phyloP scores from a whole-genome alignment of 2,797 vertebrate species.

The Spea hammondii region DNA sequence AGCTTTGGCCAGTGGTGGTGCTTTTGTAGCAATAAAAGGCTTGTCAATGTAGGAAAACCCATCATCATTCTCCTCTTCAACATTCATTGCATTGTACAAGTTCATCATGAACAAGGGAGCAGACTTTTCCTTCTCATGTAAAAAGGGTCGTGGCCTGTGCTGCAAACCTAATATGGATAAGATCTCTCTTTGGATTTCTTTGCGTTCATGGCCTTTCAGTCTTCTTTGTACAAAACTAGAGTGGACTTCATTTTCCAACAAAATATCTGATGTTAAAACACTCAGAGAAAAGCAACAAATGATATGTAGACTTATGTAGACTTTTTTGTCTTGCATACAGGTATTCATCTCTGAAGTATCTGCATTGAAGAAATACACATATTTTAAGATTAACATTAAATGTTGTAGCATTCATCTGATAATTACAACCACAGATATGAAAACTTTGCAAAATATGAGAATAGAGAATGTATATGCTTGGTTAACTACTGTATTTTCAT shows the following conservation, averaged over 20 bases:
- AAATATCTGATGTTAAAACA: conserved; percentile 81
- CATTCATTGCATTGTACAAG: conserved; percentile 94
- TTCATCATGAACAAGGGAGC: conserved; percentile 98
- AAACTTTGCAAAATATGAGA: too few species aligned
- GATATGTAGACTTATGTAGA: conserved; percentile 74
- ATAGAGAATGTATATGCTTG: too few species aligned
- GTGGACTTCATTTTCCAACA: conserved; percentile 91
- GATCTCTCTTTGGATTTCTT: conserved; percentile 98
- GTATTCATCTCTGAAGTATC: conserved; percentile 63
- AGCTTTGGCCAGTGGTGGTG: conserved; percentile 87
- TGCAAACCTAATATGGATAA: conserved; percentile 93
- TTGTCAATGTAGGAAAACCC: conserved; percentile 91
- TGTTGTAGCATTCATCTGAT: too few species aligned
- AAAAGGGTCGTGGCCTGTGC: conserved; percentile 91
- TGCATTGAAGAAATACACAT: conserved; percentile 32
- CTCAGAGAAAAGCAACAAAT: conserved; percentile 79
- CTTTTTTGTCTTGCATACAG: conserved; percentile 70
- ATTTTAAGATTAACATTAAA: not conserved
- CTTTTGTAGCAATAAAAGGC: conserved; percentile 88
- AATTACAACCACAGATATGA: too few species aligned
- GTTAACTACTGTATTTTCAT: too few species aligned
- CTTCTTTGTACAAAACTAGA: conserved; percentile 94
- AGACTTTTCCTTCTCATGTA: conserved; percentile 93
- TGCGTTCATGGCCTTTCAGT: conserved; percentile 91
- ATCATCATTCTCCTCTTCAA: conserved; percentile 79